These are phyloP conservation scores for Bettongia penicillata DNA, from an alignment of 2,113 vertebrate genomes.

Conservation along the genomic window DNA sequence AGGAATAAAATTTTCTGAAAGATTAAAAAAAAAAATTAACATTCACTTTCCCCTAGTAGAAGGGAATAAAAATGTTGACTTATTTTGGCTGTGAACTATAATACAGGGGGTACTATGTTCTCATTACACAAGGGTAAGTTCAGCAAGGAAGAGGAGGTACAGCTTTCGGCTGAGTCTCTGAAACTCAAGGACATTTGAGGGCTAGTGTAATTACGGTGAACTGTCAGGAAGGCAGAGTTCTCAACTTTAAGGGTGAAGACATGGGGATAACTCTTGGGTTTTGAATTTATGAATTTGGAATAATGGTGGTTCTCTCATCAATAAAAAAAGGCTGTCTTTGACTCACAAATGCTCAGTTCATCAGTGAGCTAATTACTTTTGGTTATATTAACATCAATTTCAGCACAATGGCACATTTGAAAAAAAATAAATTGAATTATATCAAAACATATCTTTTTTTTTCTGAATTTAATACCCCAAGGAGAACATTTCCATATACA, in stretches of 20 bases:
- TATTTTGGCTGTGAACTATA: not conserved
- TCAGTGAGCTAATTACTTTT: not conserved
- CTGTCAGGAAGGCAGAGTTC: not conserved
- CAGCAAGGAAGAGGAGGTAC: not conserved
- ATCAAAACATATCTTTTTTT: not conserved
- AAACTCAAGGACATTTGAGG: not conserved
- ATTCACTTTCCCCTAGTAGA: not conserved
- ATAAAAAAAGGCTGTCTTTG: not conserved
- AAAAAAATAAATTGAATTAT: not conserved
- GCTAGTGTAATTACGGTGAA: not conserved
- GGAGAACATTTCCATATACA: not conserved
- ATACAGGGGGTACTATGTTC: not conserved
- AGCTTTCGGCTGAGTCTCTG: not conserved
- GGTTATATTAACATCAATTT: not conserved
- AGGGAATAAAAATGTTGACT: not conserved
- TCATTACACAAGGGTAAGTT: not conserved
- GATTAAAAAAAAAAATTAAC: not conserved
- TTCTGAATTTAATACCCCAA: not conserved
- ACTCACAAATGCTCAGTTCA: not conserved
- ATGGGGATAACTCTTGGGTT: fast-evolving
- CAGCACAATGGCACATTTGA: not conserved
- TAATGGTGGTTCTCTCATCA: not conserved
- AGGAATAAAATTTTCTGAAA: slow-evolving; percentile 16
- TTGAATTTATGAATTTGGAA: not conserved
- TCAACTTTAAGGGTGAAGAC: not conserved